Base-by-base conservation (phyloP, 2,113 vertebrate species). In the Oryzias woworae region DNA sequence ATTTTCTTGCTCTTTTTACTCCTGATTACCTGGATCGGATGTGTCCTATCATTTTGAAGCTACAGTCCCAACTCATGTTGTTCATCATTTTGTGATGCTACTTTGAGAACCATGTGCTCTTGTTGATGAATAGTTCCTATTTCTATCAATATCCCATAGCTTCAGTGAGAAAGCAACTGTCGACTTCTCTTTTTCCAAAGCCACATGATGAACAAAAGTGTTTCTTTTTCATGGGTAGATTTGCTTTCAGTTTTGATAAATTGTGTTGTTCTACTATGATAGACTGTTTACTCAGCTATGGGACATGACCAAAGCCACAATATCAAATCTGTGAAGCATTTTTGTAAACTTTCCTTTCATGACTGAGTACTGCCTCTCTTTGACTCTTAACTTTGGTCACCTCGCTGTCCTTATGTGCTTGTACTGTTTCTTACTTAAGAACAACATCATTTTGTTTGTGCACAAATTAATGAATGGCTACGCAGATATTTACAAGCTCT, bases 281-380 rank as follows among this genome's bases (percentile, higher is more conserved):
- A 83, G 67, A 62, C 62, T 62, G n/a, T 86, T 85, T 48, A 66
- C 47, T 58, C 41, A 58, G 72, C 80, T 73, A 43, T 28, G 41
- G 65, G 82, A 72, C 53, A 50, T 8, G 53, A 66, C 57, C 55
- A 77, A 67, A 74, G 76, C 62, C 54, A 23, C 65, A 51, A 47
- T 64, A 18, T 66, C 26, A 10, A 65, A 72, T 76, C 28, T 72
- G 24, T 52, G 31, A 52, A 64, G 58, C 52, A 53, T 50, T 76
- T 55, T 66, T 49, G 53, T 22, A 44, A 22, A 57, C 73, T 75
- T 77, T 63, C 26, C 15, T 70, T 52, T 73, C 54, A 43, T 59
- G 58, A 13, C 64, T 55, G n/a, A 20, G 41, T 8, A 48, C 23
- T 42, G 45, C n/a, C 15, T 1, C 53, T 47, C n/a, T 59, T 52